phyloP scores from a whole-genome alignment of 1,140 invertebrate species.

The Caenorhabditis tropicalis region DNA sequence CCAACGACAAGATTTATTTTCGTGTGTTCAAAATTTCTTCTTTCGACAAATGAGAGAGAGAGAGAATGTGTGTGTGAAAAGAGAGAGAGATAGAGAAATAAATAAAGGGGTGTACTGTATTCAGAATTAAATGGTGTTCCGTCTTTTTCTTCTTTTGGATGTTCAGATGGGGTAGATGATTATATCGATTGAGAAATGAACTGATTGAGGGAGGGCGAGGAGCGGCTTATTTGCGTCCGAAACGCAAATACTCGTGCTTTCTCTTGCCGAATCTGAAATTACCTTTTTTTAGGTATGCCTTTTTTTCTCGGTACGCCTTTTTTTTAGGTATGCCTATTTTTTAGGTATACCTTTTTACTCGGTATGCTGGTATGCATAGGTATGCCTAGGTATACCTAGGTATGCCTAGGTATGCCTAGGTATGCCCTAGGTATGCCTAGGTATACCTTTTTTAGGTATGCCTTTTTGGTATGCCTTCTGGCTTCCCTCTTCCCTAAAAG shows the following conservation, averaged over 20 bases:
- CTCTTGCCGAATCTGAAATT: slow-evolving; percentile 62
- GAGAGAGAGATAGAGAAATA: not conserved
- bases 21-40: not conserved
- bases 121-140: not conserved
- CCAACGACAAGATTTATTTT: slow-evolving; percentile 38
- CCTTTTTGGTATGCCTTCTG: too few relatives aligned
- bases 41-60: not conserved
- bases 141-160: slow-evolving; percentile 23
- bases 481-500: too few relatives aligned
- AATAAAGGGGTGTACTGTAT: not conserved
- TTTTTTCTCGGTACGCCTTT: too few relatives aligned
- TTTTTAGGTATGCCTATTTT: too few relatives aligned
- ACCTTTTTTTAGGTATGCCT: not conserved
- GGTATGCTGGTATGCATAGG: too few relatives aligned
- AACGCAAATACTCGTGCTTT: slow-evolving; percentile 68
- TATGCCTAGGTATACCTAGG: too few relatives aligned
- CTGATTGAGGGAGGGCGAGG: not conserved
- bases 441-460: too few relatives aligned
- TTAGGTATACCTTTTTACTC: too few relatives aligned
- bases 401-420: too few relatives aligned
- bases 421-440: too few relatives aligned
- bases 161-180: not conserved
- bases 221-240: slow-evolving; percentile 60
- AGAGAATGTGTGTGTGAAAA: not conserved
- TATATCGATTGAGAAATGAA: not conserved